A percentile compares a stretch with the other conserved stretches of the same genome.
These are phyloP conservation scores for Micrasema minimum DNA, from an alignment of 1,140 invertebrate genomes.

Conservation along the genomic window DNA sequence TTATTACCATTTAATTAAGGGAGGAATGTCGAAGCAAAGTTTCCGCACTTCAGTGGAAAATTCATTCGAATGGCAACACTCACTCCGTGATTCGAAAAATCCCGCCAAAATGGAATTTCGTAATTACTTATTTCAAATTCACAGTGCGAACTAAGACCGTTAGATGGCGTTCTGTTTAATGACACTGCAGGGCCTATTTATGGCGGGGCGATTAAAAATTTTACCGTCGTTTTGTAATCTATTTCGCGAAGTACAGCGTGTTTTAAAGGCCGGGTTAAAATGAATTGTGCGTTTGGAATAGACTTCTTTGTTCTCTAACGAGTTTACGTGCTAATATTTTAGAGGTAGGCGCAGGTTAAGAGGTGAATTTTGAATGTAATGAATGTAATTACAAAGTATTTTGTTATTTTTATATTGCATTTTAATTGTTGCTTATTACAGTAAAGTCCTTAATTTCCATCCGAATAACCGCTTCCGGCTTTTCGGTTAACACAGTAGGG, in stretches of 20 bases:
- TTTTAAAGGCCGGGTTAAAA: constrained; percentile 13
- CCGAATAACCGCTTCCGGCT: no score
- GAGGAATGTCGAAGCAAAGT: constrained; percentile 34
- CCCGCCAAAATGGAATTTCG: constrained; percentile 29
- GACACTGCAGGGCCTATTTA: constrained; percentile 22
- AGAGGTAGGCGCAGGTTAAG: no score
- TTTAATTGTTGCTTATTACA: no score
- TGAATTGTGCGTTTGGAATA: constrained; percentile 11
- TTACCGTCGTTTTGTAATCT: not conserved
- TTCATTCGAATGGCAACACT: constrained; percentile 10
- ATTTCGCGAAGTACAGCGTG: not conserved
- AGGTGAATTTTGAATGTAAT: no score
- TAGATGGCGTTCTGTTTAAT: constrained; percentile 8
- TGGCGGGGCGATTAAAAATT: constrained; percentile 12
- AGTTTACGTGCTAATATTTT: no score
- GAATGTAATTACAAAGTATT: no score
- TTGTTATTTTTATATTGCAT: no score
- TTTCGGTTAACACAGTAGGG: no score
- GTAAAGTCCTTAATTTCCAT: no score
- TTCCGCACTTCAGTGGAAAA: constrained; percentile 11
- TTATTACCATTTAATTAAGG: constrained; percentile 49
- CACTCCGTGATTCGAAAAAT: constrained; percentile 33
- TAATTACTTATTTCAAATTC: constrained; percentile 39
- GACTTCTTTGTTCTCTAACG: no score
- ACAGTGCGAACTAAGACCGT: constrained; percentile 19